A percentile compares a stretch with the other conserved stretches of the same genome.
These are phyloP conservation scores for Malurus leucopterus DNA, from an alignment of 2,797 vertebrate genomes.

Conservation along the genomic window DNA sequence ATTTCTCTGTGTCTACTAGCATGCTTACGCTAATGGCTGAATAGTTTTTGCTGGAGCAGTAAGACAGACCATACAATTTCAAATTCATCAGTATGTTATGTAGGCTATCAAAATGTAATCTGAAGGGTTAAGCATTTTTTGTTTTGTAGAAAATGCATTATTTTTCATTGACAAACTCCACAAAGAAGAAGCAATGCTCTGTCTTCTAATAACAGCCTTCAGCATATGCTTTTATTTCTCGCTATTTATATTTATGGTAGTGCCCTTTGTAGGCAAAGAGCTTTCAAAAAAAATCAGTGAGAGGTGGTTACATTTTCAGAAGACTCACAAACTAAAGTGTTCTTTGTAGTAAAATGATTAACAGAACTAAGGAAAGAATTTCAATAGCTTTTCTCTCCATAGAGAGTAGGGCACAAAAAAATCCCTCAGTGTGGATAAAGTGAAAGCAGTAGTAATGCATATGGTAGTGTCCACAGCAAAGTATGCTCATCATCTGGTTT, in stretches of 20 bases:
- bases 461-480: neutral
- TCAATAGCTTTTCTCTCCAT: neutral
- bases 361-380: neutral
- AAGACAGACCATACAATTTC: neutral
- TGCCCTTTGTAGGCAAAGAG: neutral
- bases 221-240: neutral
- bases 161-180: neutral
- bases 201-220: neutral
- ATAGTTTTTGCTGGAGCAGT: neutral
- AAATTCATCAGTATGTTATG: neutral
- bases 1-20: neutral
- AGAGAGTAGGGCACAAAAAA: neutral
- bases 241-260: neutral
- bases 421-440: accelerated
- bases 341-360: neutral
- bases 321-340: neutral
- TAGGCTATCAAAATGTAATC: neutral
- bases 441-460: neutral
- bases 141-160: neutral
- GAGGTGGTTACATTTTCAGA: neutral
- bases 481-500: neutral
- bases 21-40: neutral
- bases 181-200: neutral
- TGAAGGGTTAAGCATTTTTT: neutral
- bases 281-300: neutral